Conservation (phyloP, 1,140 invertebrate species). For the Leptinotarsa lineolata region DNA sequence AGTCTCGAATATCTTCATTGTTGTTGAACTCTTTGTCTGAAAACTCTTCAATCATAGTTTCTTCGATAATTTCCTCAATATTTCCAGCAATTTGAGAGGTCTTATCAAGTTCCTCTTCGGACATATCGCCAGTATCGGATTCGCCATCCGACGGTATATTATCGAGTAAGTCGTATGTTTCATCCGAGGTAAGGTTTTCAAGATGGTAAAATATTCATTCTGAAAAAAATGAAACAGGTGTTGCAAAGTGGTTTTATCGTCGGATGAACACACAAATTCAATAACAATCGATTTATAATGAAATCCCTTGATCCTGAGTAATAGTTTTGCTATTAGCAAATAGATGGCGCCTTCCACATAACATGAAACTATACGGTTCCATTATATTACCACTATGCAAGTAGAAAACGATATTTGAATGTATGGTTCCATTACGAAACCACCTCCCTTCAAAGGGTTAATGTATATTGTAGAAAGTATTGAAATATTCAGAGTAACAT, state of each 20-base stretch:
- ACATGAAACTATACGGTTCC: not conserved
- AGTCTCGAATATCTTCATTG: not conserved
- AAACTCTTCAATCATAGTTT: not conserved
- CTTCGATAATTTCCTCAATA: not conserved
- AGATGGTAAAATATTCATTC: conserved; percentile 1
- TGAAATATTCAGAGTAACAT: too few species aligned
- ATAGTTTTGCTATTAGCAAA: conserved; percentile 11
- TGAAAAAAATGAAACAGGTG: not conserved
- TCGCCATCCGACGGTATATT: conserved; percentile 14
- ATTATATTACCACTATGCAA: conserved; percentile 1
- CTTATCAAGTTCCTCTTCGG: not conserved
- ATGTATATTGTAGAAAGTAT: too few species aligned
- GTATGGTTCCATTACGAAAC: conserved; percentile 20
- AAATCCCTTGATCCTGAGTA: conserved; percentile 60
- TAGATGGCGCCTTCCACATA: not conserved
- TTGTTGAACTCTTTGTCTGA: not conserved
- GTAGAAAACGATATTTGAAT: conserved; percentile 17
- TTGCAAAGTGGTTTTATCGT: conserved; percentile 12
- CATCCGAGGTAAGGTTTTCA: conserved; percentile 5
- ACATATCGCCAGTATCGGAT: not conserved
- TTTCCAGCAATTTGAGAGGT: not conserved
- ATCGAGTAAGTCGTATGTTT: not conserved
- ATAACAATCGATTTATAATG: conserved; percentile 10
- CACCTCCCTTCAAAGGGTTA: conserved; percentile 30
- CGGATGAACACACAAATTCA: not conserved